These are phyloP conservation scores for Trilocha varians DNA, from an alignment of 2,888 invertebrate genomes.

Conservation along the genomic window DNA sequence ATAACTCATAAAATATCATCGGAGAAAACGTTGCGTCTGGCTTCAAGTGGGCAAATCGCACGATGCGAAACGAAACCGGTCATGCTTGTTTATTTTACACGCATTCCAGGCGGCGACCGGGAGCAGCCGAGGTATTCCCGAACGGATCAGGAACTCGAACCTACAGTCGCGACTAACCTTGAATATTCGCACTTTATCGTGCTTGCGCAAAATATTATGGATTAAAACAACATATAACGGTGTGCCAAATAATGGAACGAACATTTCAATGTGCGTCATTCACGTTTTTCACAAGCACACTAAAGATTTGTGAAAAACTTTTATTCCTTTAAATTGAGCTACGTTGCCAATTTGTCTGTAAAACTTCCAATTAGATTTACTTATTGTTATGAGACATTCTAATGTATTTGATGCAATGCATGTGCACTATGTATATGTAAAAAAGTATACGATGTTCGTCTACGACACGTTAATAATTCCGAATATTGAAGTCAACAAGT, in stretches of 20 bases:
- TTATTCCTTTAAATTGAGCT: neutral
- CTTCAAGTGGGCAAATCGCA: conserved; percentile 44
- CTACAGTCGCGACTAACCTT: conserved; percentile 49
- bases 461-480: no score
- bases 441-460: no score
- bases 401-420: neutral
- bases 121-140: conserved; percentile 58
- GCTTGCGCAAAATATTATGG: conserved; percentile 31
- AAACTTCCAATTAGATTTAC: neutral
- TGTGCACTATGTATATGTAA: no score
- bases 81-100: conserved; percentile 70
- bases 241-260: conserved; percentile 25
- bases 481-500: no score
- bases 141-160: conserved; percentile 53
- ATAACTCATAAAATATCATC: conserved; percentile 31
- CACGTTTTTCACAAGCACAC: conserved; percentile 2
- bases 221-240: conserved; percentile 20
- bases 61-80: conserved; percentile 60
- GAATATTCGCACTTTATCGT: conserved; percentile 37
- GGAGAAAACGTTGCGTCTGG: conserved; percentile 42
- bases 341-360: neutral
- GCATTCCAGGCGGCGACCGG: conserved; percentile 60
- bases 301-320: neutral
- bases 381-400: no score
- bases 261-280: no score